phyloP scores from a whole-genome alignment of 1,140 invertebrate genomes.

The Camponotus pennsylvanicus region DNA sequence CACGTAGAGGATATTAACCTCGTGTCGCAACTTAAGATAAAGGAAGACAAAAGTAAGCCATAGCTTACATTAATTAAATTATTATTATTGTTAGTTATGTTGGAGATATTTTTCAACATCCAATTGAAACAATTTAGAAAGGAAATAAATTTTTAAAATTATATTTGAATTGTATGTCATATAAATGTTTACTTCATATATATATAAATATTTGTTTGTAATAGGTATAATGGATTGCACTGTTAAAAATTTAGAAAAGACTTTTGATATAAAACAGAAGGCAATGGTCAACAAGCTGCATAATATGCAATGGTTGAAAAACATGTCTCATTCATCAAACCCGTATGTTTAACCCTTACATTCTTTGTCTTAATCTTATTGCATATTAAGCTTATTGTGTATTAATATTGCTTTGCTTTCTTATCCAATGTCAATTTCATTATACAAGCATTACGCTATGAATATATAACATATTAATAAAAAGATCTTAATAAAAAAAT shows the following conservation, averaged over 20 bases:
- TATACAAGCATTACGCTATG: not conserved
- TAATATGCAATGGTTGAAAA: conserved; percentile 76
- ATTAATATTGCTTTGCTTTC: not conserved
- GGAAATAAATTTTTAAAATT: not conserved
- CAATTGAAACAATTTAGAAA: not conserved
- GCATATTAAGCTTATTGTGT: conserved; percentile 22
- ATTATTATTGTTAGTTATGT: not conserved
- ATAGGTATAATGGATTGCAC: conserved; percentile 67
- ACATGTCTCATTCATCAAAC: conserved; percentile 56
- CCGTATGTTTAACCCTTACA: conserved; percentile 63
- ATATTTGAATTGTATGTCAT: not conserved
- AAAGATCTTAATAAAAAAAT: not conserved
- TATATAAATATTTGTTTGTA: conserved; percentile 51
- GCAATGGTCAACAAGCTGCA: conserved; percentile 68
- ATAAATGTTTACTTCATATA: conserved; percentile 37
- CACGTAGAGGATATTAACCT: too few species aligned
- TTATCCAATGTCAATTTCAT: not conserved
- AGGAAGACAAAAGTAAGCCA: not conserved
- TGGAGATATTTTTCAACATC: not conserved
- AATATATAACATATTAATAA: not conserved
- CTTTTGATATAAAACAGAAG: conserved; percentile 47
- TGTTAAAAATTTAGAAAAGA: conserved; percentile 59
- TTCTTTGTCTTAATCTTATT: conserved; percentile 20
- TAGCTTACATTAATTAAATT: not conserved
- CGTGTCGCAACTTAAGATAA: not conserved